A percentile compares a stretch with the other conserved stretches of the same genome.
Evolutionary conservation across 2,113 vertebrate species (phyloP).

Genomic region (Proterorhinus semilunaris): DNA sequence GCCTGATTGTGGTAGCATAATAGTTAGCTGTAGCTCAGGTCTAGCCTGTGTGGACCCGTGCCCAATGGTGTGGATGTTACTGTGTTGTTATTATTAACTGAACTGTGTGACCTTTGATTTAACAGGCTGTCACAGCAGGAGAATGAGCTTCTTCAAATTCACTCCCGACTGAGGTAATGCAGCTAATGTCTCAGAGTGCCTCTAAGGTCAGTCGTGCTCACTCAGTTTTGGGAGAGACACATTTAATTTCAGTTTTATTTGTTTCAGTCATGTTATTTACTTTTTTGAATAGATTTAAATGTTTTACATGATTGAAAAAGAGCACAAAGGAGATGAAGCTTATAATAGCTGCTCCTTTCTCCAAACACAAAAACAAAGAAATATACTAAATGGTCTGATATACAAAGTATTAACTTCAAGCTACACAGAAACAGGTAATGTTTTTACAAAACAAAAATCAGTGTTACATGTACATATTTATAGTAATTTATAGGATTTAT

Average conservation of each 20-base stretch:
- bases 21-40: not conserved
- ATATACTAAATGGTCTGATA: too few species aligned
- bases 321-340: too few species aligned
- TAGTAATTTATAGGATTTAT: too few species aligned
- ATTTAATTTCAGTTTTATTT: not conserved
- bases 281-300: too few species aligned
- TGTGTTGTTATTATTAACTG: constrained; percentile 1
- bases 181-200: not conserved
- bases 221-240: constrained; percentile 16
- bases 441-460: too few species aligned
- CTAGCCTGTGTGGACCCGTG: not conserved
- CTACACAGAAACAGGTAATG: too few species aligned
- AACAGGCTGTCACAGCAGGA: constrained; percentile 10
- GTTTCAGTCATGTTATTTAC: too few species aligned
- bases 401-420: too few species aligned
- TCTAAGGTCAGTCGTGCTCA: constrained; percentile 5
- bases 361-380: too few species aligned
- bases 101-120: constrained; percentile 31
- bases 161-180: constrained; percentile 16
- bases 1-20: not conserved
- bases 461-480: too few species aligned
- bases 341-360: too few species aligned
- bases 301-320: too few species aligned
- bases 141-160: constrained; percentile 36
- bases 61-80: not conserved